Conservation (phyloP, 2,113 vertebrate species). For the Centropus unirufus region DNA sequence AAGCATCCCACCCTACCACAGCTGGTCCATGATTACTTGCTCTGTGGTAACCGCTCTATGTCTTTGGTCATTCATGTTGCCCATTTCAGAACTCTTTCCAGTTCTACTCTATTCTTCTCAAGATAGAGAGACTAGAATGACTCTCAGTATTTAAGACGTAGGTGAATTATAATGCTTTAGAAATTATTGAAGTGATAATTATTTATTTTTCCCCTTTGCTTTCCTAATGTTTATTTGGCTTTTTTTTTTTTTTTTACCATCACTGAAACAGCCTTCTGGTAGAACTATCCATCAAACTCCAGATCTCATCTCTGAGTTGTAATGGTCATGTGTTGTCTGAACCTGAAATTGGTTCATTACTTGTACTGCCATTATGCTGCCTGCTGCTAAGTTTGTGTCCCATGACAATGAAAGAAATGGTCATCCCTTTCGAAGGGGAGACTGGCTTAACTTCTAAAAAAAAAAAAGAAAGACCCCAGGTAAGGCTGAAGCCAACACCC, state of each 20-base stretch:
- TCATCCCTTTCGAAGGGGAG: not conserved
- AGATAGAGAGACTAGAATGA: not conserved
- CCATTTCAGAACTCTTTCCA: not conserved
- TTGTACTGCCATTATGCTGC: not conserved
- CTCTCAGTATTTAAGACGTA: not conserved
- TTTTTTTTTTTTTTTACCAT: not conserved
- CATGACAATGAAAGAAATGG: not conserved
- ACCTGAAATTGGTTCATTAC: not conserved
- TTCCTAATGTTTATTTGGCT: not conserved
- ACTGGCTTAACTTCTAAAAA: not conserved
- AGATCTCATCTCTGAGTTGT: not conserved
- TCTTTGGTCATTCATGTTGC: not conserved
- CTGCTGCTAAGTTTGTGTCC: not conserved
- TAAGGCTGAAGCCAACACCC: not conserved
- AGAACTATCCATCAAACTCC: not conserved
- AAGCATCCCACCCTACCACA: not conserved
- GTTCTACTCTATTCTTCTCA: not conserved
- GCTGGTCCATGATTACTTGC: not conserved
- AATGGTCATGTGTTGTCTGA: not conserved
- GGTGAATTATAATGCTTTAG: not conserved
- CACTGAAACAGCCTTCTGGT: not conserved
- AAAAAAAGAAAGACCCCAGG: not conserved
- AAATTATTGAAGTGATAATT: not conserved
- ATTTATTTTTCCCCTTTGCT: not conserved
- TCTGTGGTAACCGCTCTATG: not conserved